Evolutionary conservation across 2,113 vertebrate species (phyloP).

Genomic region (Microtus oregoni): DNA sequence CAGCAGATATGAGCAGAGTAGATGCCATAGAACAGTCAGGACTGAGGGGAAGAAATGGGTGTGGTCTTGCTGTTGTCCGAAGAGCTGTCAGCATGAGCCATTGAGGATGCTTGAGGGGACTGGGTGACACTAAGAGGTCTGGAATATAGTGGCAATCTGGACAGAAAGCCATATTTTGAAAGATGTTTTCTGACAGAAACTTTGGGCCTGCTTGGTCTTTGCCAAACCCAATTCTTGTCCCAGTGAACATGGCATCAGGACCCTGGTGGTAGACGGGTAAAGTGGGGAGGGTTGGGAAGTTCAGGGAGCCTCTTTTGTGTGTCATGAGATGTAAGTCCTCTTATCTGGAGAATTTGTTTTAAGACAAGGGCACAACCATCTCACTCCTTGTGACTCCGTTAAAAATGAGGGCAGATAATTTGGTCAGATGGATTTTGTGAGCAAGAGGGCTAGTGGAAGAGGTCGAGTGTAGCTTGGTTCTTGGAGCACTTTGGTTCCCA

Average conservation of each 20-base stretch:
- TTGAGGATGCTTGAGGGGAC: not conserved
- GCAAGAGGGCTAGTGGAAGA: not conserved
- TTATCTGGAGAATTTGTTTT: not conserved
- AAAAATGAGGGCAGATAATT: not conserved
- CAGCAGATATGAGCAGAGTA: not conserved
- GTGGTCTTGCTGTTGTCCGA: not conserved
- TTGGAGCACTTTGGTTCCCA: too few species aligned
- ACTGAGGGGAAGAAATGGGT: not conserved
- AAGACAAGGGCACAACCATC: not conserved
- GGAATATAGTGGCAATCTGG: not conserved
- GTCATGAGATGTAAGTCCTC: not conserved
- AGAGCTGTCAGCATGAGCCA: not conserved
- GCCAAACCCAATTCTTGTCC: not conserved
- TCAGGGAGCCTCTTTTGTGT: not conserved
- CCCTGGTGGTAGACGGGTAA: not conserved
- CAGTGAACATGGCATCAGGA: not conserved
- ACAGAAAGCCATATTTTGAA: not conserved
- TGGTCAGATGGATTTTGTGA: not conserved
- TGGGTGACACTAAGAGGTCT: not conserved
- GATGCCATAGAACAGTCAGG: not conserved
- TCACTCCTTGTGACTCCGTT: not conserved
- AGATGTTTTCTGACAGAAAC: slow-evolving; percentile 16
- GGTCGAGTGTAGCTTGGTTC: not conserved
- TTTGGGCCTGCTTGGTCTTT: not conserved
- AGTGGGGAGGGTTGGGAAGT: not conserved